Base-by-base conservation (phyloP, 2,797 vertebrate species). In the Siniperca obscura region DNA sequence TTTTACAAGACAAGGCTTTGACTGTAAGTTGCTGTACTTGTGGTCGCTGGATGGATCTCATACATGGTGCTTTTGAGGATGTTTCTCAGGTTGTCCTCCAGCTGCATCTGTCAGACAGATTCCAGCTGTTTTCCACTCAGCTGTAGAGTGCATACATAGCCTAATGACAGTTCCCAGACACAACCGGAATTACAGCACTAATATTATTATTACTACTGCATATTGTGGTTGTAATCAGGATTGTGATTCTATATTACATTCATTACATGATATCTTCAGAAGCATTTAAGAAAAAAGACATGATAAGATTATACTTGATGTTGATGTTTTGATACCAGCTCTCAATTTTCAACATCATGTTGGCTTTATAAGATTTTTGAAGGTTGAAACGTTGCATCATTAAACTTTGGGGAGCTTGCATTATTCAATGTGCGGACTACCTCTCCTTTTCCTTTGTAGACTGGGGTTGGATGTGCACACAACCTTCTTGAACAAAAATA, bases 61-160 rank as follows among this genome's bases (percentile, higher is more conserved):
- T 87, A 87, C 80, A 70, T 74, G 2, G 86, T 36, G 85, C 80
- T 86, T 86, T 87, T 80, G 55, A 93, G 82, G 77, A 87, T 70
- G n/a, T 90, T 90, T 90, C 81, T 89, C 30, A 84, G 70, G 76
- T 88, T 87, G 68, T 91, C 64, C 76, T 93, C 76, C 48, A 86
- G 78, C 61, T 89, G 88, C 81, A 91, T 90, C 92, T 90, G 81
- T 89, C 78, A 76, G 59, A 70, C 56, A 78, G 69, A 86, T 76
- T 86, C 81, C 82, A 87, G 76, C 82, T 77, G 78, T 84, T 87
- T 84, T 53, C 55, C 59, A 36, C 46, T 79, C 84, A 72, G 62
- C 72, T 85, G 46, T 36, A 36, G 61, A 48, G 36, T n/a, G 55
- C 60, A 77, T 36, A 30, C 42, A 44, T 25, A 62, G 62, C 57